A percentile compares a stretch with the other conserved stretches of the same genome.
Evolutionary conservation across 2,113 vertebrate species (phyloP).

Genomic region (Erythrocercus mccallii): DNA sequence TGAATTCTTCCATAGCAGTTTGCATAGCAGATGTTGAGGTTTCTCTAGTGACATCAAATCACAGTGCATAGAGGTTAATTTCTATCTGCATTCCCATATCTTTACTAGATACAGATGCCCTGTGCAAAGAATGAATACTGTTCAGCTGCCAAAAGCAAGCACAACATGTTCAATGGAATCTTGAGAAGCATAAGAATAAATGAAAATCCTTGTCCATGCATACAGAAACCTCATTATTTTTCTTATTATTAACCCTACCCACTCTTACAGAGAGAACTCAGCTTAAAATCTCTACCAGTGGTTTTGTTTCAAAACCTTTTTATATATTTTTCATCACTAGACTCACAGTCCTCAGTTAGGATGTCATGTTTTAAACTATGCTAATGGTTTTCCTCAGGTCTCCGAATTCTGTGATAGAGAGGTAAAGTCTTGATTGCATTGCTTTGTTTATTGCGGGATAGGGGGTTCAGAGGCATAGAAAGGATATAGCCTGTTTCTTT

Average conservation of each 20-base stretch:
- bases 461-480: not conserved
- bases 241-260: not conserved
- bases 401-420: not conserved
- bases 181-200: not conserved
- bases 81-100: not conserved
- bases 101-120: not conserved
- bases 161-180: not conserved
- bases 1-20: not conserved
- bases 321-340: not conserved
- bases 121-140: not conserved
- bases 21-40: not conserved
- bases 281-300: not conserved
- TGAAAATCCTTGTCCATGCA: not conserved
- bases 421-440: not conserved
- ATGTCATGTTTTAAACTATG: not conserved
- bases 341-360: not conserved
- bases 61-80: not conserved
- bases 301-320: not conserved
- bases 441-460: not conserved
- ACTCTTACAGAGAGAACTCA: not conserved
- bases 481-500: not conserved
- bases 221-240: not conserved
- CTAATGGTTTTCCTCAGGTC: not conserved
- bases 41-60: not conserved
- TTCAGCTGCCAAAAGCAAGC: not conserved